Evolutionary conservation across 2,888 invertebrate genomes (phyloP).

Genomic region (Trichopoda pennipes): DNA sequence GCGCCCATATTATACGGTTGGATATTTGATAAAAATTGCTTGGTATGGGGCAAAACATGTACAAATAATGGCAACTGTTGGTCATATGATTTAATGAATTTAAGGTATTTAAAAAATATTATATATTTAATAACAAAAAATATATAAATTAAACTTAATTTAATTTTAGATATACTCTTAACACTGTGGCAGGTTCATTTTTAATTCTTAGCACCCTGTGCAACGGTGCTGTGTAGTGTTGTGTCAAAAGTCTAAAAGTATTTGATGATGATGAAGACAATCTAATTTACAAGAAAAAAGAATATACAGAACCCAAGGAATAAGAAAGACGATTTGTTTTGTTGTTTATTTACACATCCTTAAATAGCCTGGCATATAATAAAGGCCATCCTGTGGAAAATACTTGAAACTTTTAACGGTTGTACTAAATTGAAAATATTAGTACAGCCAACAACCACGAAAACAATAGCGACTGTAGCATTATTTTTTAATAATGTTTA

Average conservation of each 20-base stretch:
- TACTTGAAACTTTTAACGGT: no score
- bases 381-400: no score
- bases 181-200: slow-evolving; percentile 85
- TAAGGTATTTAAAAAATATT: slow-evolving; percentile 77
- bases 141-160: background rate
- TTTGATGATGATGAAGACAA: slow-evolving; percentile 83
- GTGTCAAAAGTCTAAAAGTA: slow-evolving; percentile 85
- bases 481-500: no score
- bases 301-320: background rate
- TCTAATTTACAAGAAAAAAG: background rate
- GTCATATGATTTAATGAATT: slow-evolving; percentile 86
- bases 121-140: background rate
- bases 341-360: no score
- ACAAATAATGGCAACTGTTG: slow-evolving; percentile 87
- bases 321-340: no score
- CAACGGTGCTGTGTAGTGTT: slow-evolving; percentile 86
- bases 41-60: slow-evolving; percentile 89
- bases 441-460: no score
- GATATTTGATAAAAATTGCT: slow-evolving; percentile 84
- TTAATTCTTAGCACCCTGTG: slow-evolving; percentile 85
- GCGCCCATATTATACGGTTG: slow-evolving; percentile 89
- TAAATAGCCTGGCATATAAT: no score
- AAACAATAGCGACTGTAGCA: no score
- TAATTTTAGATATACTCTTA: slow-evolving; percentile 82
- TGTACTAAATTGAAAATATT: no score